Evolutionary conservation across 30 jellyfish, hydroid and myxozoan genomes (phyloP).

Genomic region (Aurelia coerulea): DNA sequence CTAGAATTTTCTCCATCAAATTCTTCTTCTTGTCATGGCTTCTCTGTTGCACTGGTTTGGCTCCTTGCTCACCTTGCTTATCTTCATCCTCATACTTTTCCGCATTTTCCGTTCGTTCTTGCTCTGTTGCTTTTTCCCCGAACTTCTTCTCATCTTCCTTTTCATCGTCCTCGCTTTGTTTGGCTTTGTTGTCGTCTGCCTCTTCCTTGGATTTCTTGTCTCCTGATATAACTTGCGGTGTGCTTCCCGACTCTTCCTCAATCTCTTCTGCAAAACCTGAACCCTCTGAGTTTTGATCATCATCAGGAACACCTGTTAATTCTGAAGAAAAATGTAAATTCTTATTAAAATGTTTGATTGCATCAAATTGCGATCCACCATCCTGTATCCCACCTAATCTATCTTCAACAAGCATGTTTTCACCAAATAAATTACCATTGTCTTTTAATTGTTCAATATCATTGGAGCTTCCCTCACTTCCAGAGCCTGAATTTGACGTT

Average conservation of each 20-base stretch:
- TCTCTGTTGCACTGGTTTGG: constrained; percentile 50
- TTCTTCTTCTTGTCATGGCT: constrained; percentile 18
- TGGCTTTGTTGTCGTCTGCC: constrained; percentile 5
- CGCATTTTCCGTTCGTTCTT: constrained; percentile 53
- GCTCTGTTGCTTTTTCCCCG: constrained; percentile 42
- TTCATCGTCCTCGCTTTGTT: neutral
- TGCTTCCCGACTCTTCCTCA: constrained; percentile 38
- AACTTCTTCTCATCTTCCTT: constrained; percentile 30
- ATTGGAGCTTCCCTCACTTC: neutral
- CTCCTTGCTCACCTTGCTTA: constrained; percentile 7
- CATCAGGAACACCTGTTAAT: neutral
- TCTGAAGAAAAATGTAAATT: constrained; percentile 58
- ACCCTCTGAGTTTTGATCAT: constrained; percentile 24
- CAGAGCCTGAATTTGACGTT: constrained; percentile 35
- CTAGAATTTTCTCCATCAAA: constrained; percentile 50
- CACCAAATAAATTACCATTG: no score
- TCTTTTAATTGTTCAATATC: no score
- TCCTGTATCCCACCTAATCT: neutral
- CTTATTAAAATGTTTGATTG: constrained; percentile 10
- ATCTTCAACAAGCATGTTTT: constrained; percentile 1
- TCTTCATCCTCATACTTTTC: constrained; percentile 74
- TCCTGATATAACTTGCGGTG: constrained; percentile 12
- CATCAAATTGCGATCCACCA: neutral
- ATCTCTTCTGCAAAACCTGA: constrained; percentile 10
- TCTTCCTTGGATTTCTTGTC: constrained; percentile 16